phyloP scores from a whole-genome alignment of 2,113 vertebrate species.

The Podarcis raffonei region DNA sequence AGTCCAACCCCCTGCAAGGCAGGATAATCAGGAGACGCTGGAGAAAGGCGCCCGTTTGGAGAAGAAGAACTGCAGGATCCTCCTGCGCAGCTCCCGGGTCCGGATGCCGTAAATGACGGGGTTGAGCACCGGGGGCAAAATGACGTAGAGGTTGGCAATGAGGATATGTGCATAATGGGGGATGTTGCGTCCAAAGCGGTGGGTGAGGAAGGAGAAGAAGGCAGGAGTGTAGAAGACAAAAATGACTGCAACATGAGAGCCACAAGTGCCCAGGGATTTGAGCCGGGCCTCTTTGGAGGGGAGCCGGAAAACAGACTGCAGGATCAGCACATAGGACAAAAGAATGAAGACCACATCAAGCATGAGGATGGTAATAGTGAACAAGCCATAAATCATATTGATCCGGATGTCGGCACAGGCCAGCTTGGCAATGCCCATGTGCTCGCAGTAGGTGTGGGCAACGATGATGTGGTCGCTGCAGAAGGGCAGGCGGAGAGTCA shows the following conservation, averaged over 20 bases:
- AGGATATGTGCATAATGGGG: conserved; percentile 3
- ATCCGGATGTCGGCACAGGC: conserved; percentile 14
- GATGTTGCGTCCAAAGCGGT: background rate
- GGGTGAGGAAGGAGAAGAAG: background rate
- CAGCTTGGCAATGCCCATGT: conserved; percentile 30
- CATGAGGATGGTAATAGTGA: background rate
- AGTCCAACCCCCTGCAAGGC: background rate
- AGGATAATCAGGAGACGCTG: too few species aligned
- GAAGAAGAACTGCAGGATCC: background rate
- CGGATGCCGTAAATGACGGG: conserved; percentile 5
- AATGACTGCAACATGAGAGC: conserved; percentile 9
- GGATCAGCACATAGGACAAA: conserved; percentile 18
- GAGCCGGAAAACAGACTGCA: conserved; percentile 11
- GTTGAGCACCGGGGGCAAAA: background rate
- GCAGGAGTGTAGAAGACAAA: background rate
- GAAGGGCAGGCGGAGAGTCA: background rate
- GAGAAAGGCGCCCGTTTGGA: too few species aligned
- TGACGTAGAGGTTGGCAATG: background rate
- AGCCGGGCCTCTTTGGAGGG: background rate
- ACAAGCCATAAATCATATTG: conserved; percentile 12
- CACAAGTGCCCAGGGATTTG: conserved; percentile 17
- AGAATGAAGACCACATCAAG: conserved; percentile 23
- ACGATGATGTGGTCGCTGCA: background rate
- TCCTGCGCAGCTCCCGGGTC: background rate
- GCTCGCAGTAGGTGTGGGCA: conserved; percentile 44